A percentile compares a stretch with the other conserved stretches of the same genome.
Conservation (phyloP, 2,113 vertebrate species). For the Pelecanoides urinatrix region DNA sequence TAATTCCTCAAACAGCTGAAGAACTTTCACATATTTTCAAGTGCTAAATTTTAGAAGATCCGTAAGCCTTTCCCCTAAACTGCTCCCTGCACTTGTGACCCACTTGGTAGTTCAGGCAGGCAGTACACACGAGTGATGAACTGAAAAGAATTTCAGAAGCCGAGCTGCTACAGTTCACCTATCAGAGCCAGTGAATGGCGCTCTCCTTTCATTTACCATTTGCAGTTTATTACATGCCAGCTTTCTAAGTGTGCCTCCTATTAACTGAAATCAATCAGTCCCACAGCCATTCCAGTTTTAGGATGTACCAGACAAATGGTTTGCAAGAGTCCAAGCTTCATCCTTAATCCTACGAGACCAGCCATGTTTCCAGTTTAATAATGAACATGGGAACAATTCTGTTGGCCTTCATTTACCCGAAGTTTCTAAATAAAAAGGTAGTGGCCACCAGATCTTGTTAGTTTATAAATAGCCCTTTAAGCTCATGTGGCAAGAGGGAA, state of each 20-base stretch:
- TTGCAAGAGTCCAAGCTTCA: neutral
- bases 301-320: neutral
- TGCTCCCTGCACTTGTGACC: neutral
- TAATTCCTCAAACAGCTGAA: neutral
- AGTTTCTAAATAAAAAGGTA: neutral
- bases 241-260: neutral
- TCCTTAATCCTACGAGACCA: neutral
- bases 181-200: neutral
- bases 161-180: neutral
- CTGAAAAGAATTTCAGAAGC: neutral
- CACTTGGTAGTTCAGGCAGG: neutral
- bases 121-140: neutral
- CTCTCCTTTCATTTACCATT: neutral
- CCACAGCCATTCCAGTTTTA: neutral
- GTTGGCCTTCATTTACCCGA: neutral
- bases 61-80: neutral
- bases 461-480: slow-evolving; percentile 65
- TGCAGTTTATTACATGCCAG: neutral
- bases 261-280: neutral
- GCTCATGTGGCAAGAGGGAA: slow-evolving; percentile 16
- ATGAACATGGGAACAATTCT: neutral
- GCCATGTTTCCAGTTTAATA: neutral
- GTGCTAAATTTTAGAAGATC: neutral
- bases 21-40: neutral
- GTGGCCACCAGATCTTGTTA: neutral